Evolutionary conservation across 1,140 invertebrate species (phyloP).

Genomic region (Hylaeus volcanicus): DNA sequence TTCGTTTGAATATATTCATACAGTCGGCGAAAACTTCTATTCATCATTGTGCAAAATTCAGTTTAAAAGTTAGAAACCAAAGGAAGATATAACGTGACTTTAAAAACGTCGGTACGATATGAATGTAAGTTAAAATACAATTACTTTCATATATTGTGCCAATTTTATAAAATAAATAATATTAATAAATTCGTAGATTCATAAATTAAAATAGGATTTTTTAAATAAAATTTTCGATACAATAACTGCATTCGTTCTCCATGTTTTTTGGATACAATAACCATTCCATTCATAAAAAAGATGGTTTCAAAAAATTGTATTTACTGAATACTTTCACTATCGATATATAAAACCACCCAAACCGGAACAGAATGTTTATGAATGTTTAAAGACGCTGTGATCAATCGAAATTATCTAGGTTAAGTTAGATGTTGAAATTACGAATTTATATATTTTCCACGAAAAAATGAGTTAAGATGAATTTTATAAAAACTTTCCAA

Average conservation of each 20-base stretch:
- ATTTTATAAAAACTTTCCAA: conserved; percentile 31
- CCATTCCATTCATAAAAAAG: background rate
- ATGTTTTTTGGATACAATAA: background rate
- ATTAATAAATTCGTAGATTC: background rate
- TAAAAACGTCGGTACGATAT: conserved; percentile 9
- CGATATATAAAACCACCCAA: conserved; percentile 16
- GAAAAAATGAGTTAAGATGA: conserved; percentile 30
- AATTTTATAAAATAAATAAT: conserved; percentile 10
- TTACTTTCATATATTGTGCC: conserved; percentile 4
- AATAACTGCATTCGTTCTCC: background rate
- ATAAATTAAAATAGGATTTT: background rate
- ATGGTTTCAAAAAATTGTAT: conserved; percentile 8
- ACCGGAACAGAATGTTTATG: background rate
- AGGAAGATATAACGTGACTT: conserved; percentile 46
- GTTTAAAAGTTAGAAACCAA: conserved; percentile 29
- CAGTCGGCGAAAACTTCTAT: conserved; percentile 11
- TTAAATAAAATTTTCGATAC: conserved; percentile 8
- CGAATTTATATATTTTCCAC: conserved; percentile 4
- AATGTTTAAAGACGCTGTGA: conserved; percentile 1
- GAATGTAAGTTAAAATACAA: conserved; percentile 5
- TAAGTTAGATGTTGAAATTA: conserved; percentile 35
- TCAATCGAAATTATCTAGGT: conserved; percentile 2
- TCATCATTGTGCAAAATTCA: conserved; percentile 41
- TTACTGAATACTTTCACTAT: conserved; percentile 28
- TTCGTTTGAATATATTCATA: conserved; percentile 31